Evolutionary conservation across 1,140 invertebrate species (phyloP), one percentile per base, ranked within the genome.

Genomic region (Drosophila repletoides): DNA sequence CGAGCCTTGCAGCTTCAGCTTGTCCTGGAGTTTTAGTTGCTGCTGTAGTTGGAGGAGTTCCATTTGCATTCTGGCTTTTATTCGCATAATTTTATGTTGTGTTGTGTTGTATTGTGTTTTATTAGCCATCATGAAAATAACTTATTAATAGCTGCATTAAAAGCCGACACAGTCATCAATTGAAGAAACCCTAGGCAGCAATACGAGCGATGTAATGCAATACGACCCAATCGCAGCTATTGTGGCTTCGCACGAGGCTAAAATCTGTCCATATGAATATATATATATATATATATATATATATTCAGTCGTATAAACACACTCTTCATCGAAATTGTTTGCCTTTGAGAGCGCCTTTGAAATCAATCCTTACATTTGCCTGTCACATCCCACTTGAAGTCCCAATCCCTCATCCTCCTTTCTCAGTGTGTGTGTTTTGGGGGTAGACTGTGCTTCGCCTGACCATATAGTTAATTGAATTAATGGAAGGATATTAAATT

Each of bases 381-480:
- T 58, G 51, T 55, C 43, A 41, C 43, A 72, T 59, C 68, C 38
- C 17, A 15, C 14, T 24, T 14, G 19, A 55, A 6, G 43, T 31
- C 33, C 24, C 52, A 38, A 65, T 71, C 72, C 51, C 63, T 80
- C 46, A 63, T 34, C 17, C 24, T 43, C 19, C 31, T 49, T 17
- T 31, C 3, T 15, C 12, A 33, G 14, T 48, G 22, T 51, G 9
- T 36, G 5, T 28, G 29, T 41, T 53, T 43, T 58, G 2, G 49
- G 33, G 28, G 49, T 14, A 36, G 21, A 40, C 40, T 56, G 29
- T 36, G 40, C 28, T 29, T 55, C n/a, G n/a, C n/a, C n/a, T n/a
- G n/a, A 45, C 22, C 34, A 58, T 49, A 60, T 46, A 64, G 65
- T 84, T 83, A 77, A 84, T 83, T 83, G 74, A 83, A 77, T 83